Evolutionary conservation across 2,113 vertebrate species (phyloP), one percentile per base, ranked within the genome.

Genomic region (Mionectes macconnelli): DNA sequence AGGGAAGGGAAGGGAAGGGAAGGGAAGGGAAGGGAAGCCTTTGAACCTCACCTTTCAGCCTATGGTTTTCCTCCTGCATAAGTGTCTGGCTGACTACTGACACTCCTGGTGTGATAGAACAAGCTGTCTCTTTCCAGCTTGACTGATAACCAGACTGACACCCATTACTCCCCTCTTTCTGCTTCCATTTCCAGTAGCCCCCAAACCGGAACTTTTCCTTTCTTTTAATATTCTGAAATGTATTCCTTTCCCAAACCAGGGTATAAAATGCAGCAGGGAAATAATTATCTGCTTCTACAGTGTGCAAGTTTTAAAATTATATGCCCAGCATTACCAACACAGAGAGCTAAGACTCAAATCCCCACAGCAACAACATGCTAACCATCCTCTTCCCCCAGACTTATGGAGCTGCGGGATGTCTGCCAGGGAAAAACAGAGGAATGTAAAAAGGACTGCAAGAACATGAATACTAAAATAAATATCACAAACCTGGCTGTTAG

Each of bases 391-490:
- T 97, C 96, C 96, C 96, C 96, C 96, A 97, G 96, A 96, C 96
- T 95, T 95, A 90, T 87, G 93, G 94, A 97, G 96, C 94, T 95
- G 88, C 62, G 72, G 96, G 96, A 97, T 87, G 94, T 95, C 93
- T 97, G 96, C 96, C 96, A 97, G 95, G 53, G 93, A 97, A 86
- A 97, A 95, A 84, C 83, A 96, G 88, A 93, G 83, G 96, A 96
- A 97, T 96, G 96, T 89, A 95, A 96, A 97, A 97, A 94, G 94
- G 88, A 93, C 94, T 96, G 92, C 94, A 94, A 92, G 94, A 96
- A 96, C 95, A 96, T 92, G 96, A 96, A 96, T 95, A 90, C 93
- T 96, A 94, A 97, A 96, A 95, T 96, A 97, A 96, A 96, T 95
- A 94, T 73, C 93, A 95, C 93, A 95, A 97, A 96, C 90, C 96